A percentile compares a stretch with the other conserved stretches of the same genome.
phyloP scores from a whole-genome alignment of 2,888 invertebrate genomes.

The Synergus laeviventris region DNA sequence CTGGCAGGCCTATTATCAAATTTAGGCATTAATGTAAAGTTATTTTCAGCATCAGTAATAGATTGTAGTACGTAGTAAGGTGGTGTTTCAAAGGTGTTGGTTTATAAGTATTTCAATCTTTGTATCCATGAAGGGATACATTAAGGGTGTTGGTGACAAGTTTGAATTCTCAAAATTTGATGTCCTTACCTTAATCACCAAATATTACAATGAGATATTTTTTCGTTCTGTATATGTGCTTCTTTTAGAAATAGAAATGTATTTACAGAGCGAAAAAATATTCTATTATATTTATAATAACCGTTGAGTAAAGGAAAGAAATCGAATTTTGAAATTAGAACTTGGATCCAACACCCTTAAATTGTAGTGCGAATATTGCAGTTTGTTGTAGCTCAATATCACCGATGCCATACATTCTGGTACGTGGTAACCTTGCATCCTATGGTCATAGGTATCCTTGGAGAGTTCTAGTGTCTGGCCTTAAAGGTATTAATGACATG shows the following conservation, averaged over 20 bases:
- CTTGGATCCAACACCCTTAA: background rate
- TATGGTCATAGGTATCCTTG: conserved; percentile 92
- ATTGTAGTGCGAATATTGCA: conserved; percentile 44
- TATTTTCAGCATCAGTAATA: background rate
- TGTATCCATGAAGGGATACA: background rate
- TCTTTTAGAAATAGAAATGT: too few species aligned
- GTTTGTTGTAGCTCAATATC: conserved; percentile 55
- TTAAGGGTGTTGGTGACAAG: too few species aligned
- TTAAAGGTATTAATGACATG: conserved; percentile 81
- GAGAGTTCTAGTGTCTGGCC: conserved; percentile 91
- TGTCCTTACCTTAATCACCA: too few species aligned
- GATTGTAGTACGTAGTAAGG: background rate
- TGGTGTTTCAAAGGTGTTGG: background rate
- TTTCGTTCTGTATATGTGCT: too few species aligned
- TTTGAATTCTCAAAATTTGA: too few species aligned
- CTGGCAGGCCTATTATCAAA: background rate
- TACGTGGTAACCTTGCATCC: conserved; percentile 91
- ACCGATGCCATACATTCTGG: conserved; percentile 92
- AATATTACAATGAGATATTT: too few species aligned
- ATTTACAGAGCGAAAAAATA: too few species aligned
- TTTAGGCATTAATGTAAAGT: background rate
- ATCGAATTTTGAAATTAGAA: too few species aligned
- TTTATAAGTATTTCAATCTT: conserved; percentile 1
- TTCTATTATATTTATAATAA: too few species aligned
- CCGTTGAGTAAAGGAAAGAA: too few species aligned